phyloP scores from a whole-genome alignment of 2,888 invertebrate species.

The Embidobia sp. region DNA sequence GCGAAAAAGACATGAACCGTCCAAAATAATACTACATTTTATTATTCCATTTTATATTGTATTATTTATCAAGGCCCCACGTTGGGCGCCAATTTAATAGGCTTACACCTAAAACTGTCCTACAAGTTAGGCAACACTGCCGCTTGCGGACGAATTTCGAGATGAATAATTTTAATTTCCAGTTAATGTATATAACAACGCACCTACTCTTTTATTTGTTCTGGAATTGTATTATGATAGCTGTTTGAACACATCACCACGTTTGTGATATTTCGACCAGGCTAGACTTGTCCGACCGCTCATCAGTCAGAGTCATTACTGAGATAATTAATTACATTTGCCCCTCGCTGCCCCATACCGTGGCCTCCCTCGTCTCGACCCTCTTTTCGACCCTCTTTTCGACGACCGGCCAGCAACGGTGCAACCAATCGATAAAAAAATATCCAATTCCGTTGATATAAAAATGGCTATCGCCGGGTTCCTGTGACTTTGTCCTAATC shows the following conservation, averaged over 20 bases:
- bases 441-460: conserved; percentile 71
- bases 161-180: too few species aligned
- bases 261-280: conserved; percentile 79
- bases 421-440: conserved; percentile 80
- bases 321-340: conserved; percentile 86
- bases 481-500: too few species aligned
- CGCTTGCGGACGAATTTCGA: too few species aligned
- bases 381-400: conserved; percentile 67
- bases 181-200: too few species aligned
- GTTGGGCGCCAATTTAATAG: too few species aligned
- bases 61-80: too few species aligned
- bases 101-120: too few species aligned
- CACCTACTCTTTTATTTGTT: conserved; percentile 42
- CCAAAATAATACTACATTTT: too few species aligned
- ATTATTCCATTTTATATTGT: too few species aligned
- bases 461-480: too few species aligned
- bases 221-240: conserved; percentile 60
- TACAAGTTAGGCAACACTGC: too few species aligned
- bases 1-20: not conserved
- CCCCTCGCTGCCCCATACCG: conserved; percentile 83
- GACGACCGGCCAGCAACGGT: conserved; percentile 70
- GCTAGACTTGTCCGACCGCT: conserved; percentile 82
- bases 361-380: conserved; percentile 68
- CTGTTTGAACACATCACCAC: conserved; percentile 73
- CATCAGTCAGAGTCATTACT: conserved; percentile 86